Base-by-base conservation (phyloP, 1,140 invertebrate genomes). In the Drosophila simulans region DNA sequence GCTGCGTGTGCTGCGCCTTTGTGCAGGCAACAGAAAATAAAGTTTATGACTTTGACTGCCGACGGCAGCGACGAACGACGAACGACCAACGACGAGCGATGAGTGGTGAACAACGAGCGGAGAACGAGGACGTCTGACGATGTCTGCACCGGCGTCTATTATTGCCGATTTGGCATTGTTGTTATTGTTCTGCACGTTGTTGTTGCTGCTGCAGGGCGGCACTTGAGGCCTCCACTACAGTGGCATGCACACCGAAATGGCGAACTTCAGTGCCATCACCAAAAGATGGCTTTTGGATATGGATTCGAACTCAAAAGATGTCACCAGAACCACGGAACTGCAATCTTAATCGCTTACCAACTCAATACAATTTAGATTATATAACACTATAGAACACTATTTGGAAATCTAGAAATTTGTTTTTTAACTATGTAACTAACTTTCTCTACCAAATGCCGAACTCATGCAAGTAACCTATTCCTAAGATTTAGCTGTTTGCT, bases 21-120 rank as follows among this genome's bases (percentile, higher is more conserved):
- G 80, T 88, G 84, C 84, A 88, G 83, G 83, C 83, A 88, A 86
- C 83, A 88, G 79, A 88, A 88, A 83, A 86, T 86, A 86, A 86
- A 86, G 83, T 88, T 86, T 86, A 86, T 88, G 83, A 86, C 83
- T 86, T 88, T 88, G 75, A 86, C 84, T 88, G 79, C 65, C 83
- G 74, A 77, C 77, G 81, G 80, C 81, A 66, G 62, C 65, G 45
- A 55, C 13, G 40, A 57, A 31, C 51, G 35, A 31, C 25, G 15
- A 53, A 10, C 25, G 5, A 53, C 20, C 20, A 22, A 22, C 20
- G 3, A 22, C 20, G 20, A 22, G 20, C 63, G 42, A 13, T 39
- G 37, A 13, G 13, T 5, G 37, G 37, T 13, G 37, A 39, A 39
- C 37, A 13, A 37, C 5, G 25, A 56, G 39, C 51, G 51, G 58